Percentiles rank a stretch among this genome's conserved stretches.
Conservation (phyloP, 2,888 invertebrate genomes). For the Hyposoter dolosus region DNA sequence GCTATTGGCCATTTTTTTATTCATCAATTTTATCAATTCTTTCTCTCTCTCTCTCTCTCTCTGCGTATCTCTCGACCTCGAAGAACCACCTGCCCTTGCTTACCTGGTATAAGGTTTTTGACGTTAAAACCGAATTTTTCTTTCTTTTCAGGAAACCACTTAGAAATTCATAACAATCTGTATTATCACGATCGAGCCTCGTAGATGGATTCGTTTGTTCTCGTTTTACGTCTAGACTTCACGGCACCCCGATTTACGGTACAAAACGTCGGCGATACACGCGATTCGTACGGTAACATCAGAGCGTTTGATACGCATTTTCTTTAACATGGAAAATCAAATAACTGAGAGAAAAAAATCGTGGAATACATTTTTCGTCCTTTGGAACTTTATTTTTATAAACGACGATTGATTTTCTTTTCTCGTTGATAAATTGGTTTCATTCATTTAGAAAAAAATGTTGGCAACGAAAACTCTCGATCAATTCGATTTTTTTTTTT, state of each 20-base stretch:
- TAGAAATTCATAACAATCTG: background rate
- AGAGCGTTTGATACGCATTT: background rate
- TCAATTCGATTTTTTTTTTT: background rate
- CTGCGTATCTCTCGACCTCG: too few species aligned
- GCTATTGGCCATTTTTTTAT: too few species aligned
- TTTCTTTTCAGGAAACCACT: background rate
- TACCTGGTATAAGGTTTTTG: background rate
- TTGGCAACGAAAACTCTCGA: background rate
- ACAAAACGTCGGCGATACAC: constrained; percentile 1
- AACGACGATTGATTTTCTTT: background rate
- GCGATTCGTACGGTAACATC: background rate
- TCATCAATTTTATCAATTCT: too few species aligned
- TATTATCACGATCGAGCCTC: background rate
- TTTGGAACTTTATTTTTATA: background rate
- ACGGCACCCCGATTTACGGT: background rate
- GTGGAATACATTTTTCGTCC: background rate
- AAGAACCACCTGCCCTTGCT: too few species aligned
- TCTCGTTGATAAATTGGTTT: background rate
- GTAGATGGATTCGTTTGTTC: background rate
- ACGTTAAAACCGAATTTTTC: background rate
- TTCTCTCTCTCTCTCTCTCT: too few species aligned
- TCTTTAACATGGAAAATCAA: background rate
- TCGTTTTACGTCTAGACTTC: background rate
- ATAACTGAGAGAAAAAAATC: background rate
- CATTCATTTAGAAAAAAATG: background rate